Base-by-base conservation (phyloP, 2,888 invertebrate genomes). In the Drosophila algonquin region DNA sequence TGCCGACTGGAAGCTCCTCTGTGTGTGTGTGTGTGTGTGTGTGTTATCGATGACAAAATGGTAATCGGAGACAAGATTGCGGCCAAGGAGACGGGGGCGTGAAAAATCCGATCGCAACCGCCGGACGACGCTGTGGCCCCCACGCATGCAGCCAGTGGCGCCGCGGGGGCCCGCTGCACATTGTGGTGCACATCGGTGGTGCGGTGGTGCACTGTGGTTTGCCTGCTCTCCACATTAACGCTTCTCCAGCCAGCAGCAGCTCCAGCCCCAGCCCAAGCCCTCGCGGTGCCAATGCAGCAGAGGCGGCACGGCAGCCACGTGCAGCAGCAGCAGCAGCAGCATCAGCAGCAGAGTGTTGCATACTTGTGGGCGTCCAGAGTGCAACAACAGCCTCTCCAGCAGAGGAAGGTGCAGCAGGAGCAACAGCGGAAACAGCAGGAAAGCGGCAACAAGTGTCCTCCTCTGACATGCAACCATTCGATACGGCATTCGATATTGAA, bases 121-220 rank as follows among this genome's bases (percentile, higher is more conserved):
- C 69, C 58, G 68, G 87, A 81, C 88, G 87, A 90, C 91, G 90
- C 89, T 91, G 91, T 91, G 91, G 92, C 91, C 92, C 92, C 92
- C 91, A 90, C 90, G 91, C 84, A 89, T 89, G 87, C 91, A 90
- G 90, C 88, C 87, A 89, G 89, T 87, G 91, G 92, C 91, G 91
- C 91, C 92, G 92, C 92, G 92, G 92, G 91, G 92, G 92, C 92
- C 91, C 89, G 87, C 89, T 90, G 82, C 83, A 75, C 83, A 72
- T 78, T 69, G 40, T 40, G 40, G 40, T 40, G 40, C 40, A 40
- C 40, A 40, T 54, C 18, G 48, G 48, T 32, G 48, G 63, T 69
- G 40, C 40, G 65, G 54, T 67, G 56, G 69, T 55, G 78, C 81
- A 70, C 82, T 61, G 75, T 67, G 80, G 78, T 89, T 73, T 78